phyloP scores from a whole-genome alignment of 1,140 invertebrate species.

The Pachypeltis micranthus region DNA sequence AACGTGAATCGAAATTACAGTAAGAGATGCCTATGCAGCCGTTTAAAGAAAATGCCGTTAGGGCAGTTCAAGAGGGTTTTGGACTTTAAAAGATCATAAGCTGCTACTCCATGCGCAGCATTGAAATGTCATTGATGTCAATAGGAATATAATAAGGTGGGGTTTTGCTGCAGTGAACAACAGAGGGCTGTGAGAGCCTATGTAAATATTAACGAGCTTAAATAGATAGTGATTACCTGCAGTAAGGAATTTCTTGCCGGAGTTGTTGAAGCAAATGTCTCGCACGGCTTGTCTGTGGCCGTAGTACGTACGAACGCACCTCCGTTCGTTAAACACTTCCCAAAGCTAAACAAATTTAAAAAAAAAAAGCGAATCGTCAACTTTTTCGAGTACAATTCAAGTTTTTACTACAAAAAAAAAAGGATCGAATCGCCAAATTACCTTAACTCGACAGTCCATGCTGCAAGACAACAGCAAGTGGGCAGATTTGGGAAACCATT shows the following conservation, averaged over 20 bases:
- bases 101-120: too few species aligned
- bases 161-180: too few species aligned
- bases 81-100: too few species aligned
- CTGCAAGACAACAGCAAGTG: conserved; percentile 90
- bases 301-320: conserved; percentile 89
- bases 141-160: too few species aligned
- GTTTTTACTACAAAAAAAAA: conserved; percentile 18
- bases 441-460: conserved; percentile 95
- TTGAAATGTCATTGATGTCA: too few species aligned
- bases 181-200: too few species aligned
- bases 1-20: too few species aligned
- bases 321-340: conserved; percentile 94
- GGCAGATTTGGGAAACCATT: conserved; percentile 89
- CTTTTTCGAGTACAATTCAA: not conserved
- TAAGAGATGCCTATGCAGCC: too few species aligned
- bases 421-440: conserved; percentile 32
- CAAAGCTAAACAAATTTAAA: conserved; percentile 55
- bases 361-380: not conserved
- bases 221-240: conserved; percentile 64
- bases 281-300: conserved; percentile 95
- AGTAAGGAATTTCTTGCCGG: conserved; percentile 84
- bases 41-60: too few species aligned
- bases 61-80: too few species aligned
- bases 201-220: too few species aligned
- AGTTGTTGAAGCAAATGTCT: conserved; percentile 93